Percentiles rank a stretch among this genome's conserved stretches.
Evolutionary conservation across 2,797 vertebrate species (phyloP).

Genomic region (Galaxias olidus): DNA sequence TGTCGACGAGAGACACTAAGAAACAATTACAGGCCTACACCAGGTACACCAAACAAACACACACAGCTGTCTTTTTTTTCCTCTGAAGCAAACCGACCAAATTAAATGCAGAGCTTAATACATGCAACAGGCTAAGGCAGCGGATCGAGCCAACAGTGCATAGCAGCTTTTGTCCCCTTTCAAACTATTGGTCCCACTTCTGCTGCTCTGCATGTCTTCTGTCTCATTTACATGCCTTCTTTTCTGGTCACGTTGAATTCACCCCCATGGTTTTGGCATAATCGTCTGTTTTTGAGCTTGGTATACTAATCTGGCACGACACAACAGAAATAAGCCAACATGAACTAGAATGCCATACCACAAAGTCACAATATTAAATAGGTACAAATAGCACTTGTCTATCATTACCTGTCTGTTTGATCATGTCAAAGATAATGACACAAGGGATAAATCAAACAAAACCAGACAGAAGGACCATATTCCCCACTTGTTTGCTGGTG

Average conservation of each 20-base stretch:
- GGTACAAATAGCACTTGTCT: no score
- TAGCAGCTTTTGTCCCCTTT: neutral
- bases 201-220: neutral
- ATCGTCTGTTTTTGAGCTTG: neutral
- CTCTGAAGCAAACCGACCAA: neutral
- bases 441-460: no score
- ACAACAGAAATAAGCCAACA: neutral
- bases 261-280: conserved; percentile 5
- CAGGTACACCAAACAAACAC: conserved; percentile 9
- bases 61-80: conserved; percentile 3
- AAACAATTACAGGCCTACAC: conserved; percentile 12
- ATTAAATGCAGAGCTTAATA: conserved; percentile 10
- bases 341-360: neutral
- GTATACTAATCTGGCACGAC: neutral
- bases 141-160: no score
- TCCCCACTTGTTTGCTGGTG: no score
- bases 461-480: no score
- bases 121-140: neutral
- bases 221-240: neutral
- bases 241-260: neutral
- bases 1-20: no score
- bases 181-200: neutral
- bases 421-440: no score
- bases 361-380: no score
- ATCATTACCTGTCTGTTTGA: no score